Conservation (phyloP, 2,888 invertebrate species). For the Macaria notata region DNA sequence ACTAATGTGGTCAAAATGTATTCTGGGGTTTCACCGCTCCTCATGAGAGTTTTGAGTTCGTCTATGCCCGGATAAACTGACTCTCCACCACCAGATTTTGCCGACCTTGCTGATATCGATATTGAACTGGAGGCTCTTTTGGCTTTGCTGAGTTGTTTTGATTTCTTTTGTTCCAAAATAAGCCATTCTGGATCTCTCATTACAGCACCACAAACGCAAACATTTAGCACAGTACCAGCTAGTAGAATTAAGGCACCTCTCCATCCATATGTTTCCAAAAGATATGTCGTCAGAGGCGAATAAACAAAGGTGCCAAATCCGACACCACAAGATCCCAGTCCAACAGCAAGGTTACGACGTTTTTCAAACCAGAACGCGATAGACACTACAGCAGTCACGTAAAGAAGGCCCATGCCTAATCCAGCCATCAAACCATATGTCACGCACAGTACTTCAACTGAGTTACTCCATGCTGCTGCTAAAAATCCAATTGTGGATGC, state of each 20-base stretch:
- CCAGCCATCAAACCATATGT: constrained; percentile 94
- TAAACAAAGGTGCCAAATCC: constrained; percentile 95
- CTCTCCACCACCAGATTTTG: constrained; percentile 76
- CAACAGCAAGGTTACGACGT: constrained; percentile 92
- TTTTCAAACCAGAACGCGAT: constrained; percentile 97
- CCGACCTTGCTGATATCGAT: constrained; percentile 78
- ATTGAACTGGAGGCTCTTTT: constrained; percentile 77
- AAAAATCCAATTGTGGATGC: constrained; percentile 89
- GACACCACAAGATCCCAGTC: constrained; percentile 93
- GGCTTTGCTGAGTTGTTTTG: constrained; percentile 73
- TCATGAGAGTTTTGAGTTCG: constrained; percentile 86
- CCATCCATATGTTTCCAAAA: constrained; percentile 90
- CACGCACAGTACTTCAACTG: constrained; percentile 88
- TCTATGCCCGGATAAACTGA: constrained; percentile 85
- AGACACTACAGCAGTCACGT: constrained; percentile 94
- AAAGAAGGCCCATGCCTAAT: constrained; percentile 91
- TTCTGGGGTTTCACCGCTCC: constrained; percentile 86
- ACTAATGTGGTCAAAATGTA: constrained; percentile 84
- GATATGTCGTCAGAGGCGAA: constrained; percentile 90
- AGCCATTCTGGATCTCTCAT: constrained; percentile 96
- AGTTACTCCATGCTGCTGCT: constrained; percentile 86
- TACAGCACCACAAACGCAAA: constrained; percentile 92
- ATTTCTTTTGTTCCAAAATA: constrained; percentile 84
- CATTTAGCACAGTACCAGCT: constrained; percentile 92
- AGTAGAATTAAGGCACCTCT: constrained; percentile 89